Base-by-base conservation (phyloP, 2,888 invertebrate genomes). In the Diloba caeruleocephala region DNA sequence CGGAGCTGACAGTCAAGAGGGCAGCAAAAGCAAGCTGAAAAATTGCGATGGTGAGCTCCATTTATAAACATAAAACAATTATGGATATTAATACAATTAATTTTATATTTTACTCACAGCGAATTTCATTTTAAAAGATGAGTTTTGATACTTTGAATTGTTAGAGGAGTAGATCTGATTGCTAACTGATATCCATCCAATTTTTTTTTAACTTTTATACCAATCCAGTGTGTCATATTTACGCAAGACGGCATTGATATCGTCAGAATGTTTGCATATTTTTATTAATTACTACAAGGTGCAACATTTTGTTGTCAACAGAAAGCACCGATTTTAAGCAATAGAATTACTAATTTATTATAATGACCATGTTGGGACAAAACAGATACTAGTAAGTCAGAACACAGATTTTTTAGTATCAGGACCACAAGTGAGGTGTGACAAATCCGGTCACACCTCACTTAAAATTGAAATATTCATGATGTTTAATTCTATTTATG, bases 181-280 rank as follows among this genome's bases (percentile, higher is more conserved):
- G 57, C 44, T 65, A 70, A 82, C 76, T 84, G 78, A 82, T 83
- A 67, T 64, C 62, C 69, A 42, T 60, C 46, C 44, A 48, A 59
- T 33, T 14, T 42, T 52, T 64, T 77, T 71, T 71, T 64, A 55
- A 66, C 76, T 84, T 84, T 79, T 85, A 85, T 86, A 86, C 78
- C 50, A 60, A 62, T 71, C 62, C 57, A 64, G 52, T 60, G 59
- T 69, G 54, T n/a, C 55, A 54, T 54, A 54, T 79, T 86, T 85
- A 74, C 81, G 87, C 71, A 90, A 82, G 43, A 71, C 61, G 79
- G 79, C 91, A 79, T 83, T 82, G 84, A 78, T 82, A 77, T 73
- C 76, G 68, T 77, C 69, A 76, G 74, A 60, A 65, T 71, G 73
- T 82, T 81, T 81, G 74, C 74, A 79, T 83, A 74, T 71, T 69